Evolutionary conservation across 2,113 vertebrate species (phyloP).

Genomic region (Cardinalis cardinalis): DNA sequence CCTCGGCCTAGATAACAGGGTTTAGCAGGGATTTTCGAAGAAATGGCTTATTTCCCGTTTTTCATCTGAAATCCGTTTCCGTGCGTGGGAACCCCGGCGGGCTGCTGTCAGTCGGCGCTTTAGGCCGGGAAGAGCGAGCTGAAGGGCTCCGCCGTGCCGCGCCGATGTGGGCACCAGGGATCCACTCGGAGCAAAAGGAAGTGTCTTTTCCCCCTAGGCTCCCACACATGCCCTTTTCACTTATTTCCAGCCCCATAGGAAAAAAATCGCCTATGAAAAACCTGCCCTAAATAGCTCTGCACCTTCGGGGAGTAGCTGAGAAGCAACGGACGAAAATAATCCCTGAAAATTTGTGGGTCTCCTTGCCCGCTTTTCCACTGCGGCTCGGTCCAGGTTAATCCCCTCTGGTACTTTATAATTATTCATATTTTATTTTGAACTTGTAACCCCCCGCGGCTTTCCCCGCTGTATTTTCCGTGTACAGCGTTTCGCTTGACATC

Average conservation of each 20-base stretch:
- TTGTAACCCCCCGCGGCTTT: background rate
- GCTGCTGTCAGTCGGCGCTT: background rate
- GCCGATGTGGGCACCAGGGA: background rate
- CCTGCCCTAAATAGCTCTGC: background rate
- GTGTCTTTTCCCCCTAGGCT: rapidly evolving
- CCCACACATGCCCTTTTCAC: background rate
- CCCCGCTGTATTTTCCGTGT: background rate
- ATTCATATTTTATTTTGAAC: background rate
- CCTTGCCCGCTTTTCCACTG: background rate
- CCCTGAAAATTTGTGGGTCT: background rate
- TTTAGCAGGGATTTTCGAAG: background rate
- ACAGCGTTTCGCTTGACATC: background rate
- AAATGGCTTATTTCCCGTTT: background rate
- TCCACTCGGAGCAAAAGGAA: background rate
- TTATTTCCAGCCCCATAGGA: background rate
- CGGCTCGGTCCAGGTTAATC: background rate
- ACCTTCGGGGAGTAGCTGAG: background rate
- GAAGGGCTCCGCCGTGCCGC: background rate
- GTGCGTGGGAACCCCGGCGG: too few species aligned
- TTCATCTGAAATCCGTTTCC: background rate
- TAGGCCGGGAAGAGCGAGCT: background rate
- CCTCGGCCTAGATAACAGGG: background rate
- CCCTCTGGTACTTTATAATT: background rate
- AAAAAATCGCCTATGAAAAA: background rate
- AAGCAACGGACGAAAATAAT: background rate